Conservation (phyloP, 2,113 vertebrate genomes). For the Brachionichthys hirsutus region DNA sequence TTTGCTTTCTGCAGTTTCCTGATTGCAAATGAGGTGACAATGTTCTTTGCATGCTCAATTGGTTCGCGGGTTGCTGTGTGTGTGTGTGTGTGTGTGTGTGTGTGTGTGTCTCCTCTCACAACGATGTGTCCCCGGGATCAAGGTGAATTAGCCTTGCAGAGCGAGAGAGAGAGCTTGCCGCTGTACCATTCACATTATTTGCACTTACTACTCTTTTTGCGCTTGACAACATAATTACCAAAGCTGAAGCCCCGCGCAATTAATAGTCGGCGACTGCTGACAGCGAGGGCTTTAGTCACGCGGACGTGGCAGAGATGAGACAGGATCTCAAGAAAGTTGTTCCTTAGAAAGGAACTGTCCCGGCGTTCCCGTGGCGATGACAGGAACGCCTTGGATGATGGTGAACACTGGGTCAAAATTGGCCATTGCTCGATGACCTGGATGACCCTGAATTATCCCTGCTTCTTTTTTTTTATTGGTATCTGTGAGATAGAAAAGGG, state of each 20-base stretch:
- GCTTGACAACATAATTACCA: conserved; percentile 73
- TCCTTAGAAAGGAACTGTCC: too few species aligned
- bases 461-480: conserved; percentile 3
- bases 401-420: not conserved
- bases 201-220: conserved; percentile 26
- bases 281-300: conserved; percentile 31
- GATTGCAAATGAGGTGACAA: conserved; percentile 54
- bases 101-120: conserved; percentile 7
- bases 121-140: conserved; percentile 36
- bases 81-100: too few species aligned
- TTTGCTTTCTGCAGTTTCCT: conserved; percentile 38
- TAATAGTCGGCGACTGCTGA: conserved; percentile 60
- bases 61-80: conserved; percentile 44
- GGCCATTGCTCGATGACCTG: not conserved
- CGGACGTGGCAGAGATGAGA: conserved; percentile 23
- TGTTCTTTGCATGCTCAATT: conserved; percentile 58
- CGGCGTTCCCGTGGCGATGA: not conserved
- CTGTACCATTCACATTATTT: conserved; percentile 50
- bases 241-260: conserved; percentile 58
- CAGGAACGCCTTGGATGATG: not conserved
- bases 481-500: not conserved
- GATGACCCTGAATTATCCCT: not conserved
- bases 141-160: conserved; percentile 45
- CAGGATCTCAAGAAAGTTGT: conserved; percentile 28
- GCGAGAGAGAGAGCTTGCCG: conserved; percentile 13